phyloP scores from a whole-genome alignment of 1,140 invertebrate species.

The Oncopodura yosiiana region DNA sequence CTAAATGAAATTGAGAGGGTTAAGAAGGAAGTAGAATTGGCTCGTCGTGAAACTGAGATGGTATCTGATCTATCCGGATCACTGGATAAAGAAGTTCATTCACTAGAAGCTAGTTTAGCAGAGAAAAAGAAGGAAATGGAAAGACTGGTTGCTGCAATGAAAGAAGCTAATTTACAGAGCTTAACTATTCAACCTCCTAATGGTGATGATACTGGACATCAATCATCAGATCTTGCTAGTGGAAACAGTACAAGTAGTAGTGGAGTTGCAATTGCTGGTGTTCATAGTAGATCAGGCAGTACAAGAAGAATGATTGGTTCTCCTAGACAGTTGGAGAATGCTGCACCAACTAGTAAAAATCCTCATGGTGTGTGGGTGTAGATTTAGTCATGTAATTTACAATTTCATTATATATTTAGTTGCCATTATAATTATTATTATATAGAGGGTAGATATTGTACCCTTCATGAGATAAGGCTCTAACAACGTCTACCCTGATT shows the following conservation, averaged over 20 bases:
- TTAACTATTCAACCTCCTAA: slow-evolving; percentile 65
- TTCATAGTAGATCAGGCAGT: slow-evolving; percentile 70
- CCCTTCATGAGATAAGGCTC: too few relatives aligned
- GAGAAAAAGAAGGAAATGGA: slow-evolving; percentile 69
- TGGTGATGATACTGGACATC: too few relatives aligned
- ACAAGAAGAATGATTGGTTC: slow-evolving; percentile 81
- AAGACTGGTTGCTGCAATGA: slow-evolving; percentile 74
- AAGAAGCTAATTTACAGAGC: slow-evolving; percentile 80
- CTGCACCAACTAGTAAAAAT: slow-evolving; percentile 86
- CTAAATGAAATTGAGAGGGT: slow-evolving; percentile 67
- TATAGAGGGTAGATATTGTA: too few relatives aligned
- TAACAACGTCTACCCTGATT: too few relatives aligned
- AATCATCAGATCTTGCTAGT: slow-evolving; percentile 5
- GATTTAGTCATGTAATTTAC: too few relatives aligned
- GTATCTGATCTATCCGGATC: slow-evolving; percentile 69
- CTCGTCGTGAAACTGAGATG: slow-evolving; percentile 65
- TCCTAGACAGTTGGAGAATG: slow-evolving; percentile 79
- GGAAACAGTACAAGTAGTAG: neutral
- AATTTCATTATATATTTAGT: too few relatives aligned
- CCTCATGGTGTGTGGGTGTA: slow-evolving; percentile 93
- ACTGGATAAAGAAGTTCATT: slow-evolving; percentile 58
- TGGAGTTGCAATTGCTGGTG: too few relatives aligned
- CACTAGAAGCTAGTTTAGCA: slow-evolving; percentile 28
- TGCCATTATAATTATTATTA: too few relatives aligned
- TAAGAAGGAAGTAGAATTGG: slow-evolving; percentile 70